Conservation (phyloP, 1,140 invertebrate species). For the Euglossa dilemma region DNA sequence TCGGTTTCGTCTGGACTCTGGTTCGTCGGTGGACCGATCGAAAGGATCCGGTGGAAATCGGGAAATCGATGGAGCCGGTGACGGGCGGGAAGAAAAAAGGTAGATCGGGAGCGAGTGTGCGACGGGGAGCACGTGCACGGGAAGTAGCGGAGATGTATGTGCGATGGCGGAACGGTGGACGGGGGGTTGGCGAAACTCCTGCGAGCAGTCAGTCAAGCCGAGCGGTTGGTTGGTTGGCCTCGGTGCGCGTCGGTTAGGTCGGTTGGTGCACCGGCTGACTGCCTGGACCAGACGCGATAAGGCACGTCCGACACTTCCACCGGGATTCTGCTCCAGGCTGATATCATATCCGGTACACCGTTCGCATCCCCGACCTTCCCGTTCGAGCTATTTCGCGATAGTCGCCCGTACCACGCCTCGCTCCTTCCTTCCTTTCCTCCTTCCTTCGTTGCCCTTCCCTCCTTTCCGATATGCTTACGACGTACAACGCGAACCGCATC, state of each 20-base stretch:
- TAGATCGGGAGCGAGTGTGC: not conserved
- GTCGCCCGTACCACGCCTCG: slow-evolving; percentile 43
- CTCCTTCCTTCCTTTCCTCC: not conserved
- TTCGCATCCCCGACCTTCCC: slow-evolving; percentile 58
- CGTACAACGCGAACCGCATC: slow-evolving; percentile 25
- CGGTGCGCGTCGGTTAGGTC: slow-evolving; percentile 64
- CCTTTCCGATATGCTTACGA: slow-evolving; percentile 64
- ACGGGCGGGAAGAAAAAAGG: not conserved
- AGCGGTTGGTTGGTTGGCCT: slow-evolving; percentile 62
- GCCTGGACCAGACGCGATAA: slow-evolving; percentile 80
- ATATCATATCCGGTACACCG: slow-evolving; percentile 75
- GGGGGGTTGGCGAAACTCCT: slow-evolving; percentile 63
- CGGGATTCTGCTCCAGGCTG: slow-evolving; percentile 75
- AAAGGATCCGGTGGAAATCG: not conserved
- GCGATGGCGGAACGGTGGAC: slow-evolving; percentile 40
- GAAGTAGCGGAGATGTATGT: not conserved
- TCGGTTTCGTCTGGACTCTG: not conserved
- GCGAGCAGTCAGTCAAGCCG: slow-evolving; percentile 70
- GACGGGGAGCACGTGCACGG: slow-evolving; percentile 14
- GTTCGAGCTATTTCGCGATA: slow-evolving; percentile 72
- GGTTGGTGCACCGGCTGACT: slow-evolving; percentile 69
- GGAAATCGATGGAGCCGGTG: too few species aligned
- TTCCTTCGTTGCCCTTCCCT: slow-evolving; percentile 31
- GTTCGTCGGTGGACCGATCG: too few species aligned
- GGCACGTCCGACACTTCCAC: slow-evolving; percentile 80